A percentile compares a stretch with the other conserved stretches of the same genome.
phyloP scores from a whole-genome alignment of 2,888 invertebrate genomes.

The Aleiodes leptofemur region DNA sequence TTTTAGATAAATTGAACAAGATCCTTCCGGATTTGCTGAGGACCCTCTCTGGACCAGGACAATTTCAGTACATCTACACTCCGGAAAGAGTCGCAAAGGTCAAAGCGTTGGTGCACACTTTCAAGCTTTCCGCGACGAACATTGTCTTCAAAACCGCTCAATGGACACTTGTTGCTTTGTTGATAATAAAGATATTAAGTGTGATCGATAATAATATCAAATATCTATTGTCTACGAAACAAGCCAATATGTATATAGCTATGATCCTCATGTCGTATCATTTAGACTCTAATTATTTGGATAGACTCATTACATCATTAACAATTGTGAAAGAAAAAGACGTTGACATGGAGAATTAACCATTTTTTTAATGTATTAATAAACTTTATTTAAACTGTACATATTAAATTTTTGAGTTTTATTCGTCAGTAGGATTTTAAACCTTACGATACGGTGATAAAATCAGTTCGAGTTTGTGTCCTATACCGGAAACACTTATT shows the following conservation, averaged over 20 bases:
- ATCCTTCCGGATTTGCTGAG: slow-evolving; percentile 79
- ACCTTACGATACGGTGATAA: too few species aligned
- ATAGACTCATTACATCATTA: slow-evolving; percentile 61
- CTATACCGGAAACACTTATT: too few species aligned
- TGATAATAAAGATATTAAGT: slow-evolving; percentile 80
- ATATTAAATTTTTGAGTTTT: neutral
- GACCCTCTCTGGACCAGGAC: slow-evolving; percentile 73
- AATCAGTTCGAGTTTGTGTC: too few species aligned
- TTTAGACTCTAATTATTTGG: slow-evolving; percentile 67
- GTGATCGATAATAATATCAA: slow-evolving; percentile 64
- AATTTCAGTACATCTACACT: slow-evolving; percentile 57
- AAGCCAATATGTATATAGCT: slow-evolving; percentile 66
- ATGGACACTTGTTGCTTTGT: slow-evolving; percentile 84
- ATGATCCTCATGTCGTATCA: slow-evolving; percentile 72
- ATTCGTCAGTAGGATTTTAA: neutral
- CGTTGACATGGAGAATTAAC: neutral
- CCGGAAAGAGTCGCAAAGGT: slow-evolving; percentile 58
- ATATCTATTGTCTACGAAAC: slow-evolving; percentile 61
- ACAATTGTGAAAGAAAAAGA: slow-evolving; percentile 35
- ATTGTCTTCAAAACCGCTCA: slow-evolving; percentile 84
- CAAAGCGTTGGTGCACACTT: slow-evolving; percentile 79
- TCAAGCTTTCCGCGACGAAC: slow-evolving; percentile 83
- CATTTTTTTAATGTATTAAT: slow-evolving; percentile 9
- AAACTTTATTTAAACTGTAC: slow-evolving; percentile 17
- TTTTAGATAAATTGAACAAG: slow-evolving; percentile 82